Conservation (phyloP, 2,113 vertebrate species). For the Ameiurus melas region DNA sequence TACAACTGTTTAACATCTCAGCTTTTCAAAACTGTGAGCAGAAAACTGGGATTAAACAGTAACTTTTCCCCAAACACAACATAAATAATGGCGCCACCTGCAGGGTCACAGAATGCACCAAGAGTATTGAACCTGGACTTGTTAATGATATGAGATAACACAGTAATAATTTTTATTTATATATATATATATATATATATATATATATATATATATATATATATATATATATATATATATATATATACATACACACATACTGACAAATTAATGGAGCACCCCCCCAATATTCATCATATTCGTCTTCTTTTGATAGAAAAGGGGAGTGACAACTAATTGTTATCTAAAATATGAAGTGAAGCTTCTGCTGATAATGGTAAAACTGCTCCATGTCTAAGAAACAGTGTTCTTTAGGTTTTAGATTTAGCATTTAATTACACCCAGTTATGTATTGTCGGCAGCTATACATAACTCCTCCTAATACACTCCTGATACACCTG, state of each 20-base stretch:
- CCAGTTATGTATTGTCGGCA: not conserved
- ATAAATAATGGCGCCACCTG: constrained; percentile 59
- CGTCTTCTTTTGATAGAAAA: not conserved
- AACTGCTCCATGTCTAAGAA: not conserved
- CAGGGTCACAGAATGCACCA: constrained; percentile 47
- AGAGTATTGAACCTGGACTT: not conserved
- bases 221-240: no score
- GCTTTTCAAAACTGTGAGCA: not conserved
- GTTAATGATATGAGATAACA: no score
- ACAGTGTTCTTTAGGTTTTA: not conserved
- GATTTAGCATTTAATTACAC: not conserved
- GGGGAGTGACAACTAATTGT: not conserved
- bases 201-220: no score
- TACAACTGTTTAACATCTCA: not conserved
- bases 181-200: no score
- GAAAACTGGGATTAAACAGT: not conserved
- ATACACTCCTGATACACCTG: not conserved
- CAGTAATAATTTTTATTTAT: no score
- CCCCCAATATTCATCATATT: no score
- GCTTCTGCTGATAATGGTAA: not conserved
- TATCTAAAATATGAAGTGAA: not conserved
- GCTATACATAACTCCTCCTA: not conserved
- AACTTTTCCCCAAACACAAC: not conserved
- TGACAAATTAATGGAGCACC: no score
- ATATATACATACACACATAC: no score